Evolutionary conservation across 2,113 vertebrate species (phyloP), one percentile per base, ranked within the genome.

Genomic region (Platichthys stellatus): DNA sequence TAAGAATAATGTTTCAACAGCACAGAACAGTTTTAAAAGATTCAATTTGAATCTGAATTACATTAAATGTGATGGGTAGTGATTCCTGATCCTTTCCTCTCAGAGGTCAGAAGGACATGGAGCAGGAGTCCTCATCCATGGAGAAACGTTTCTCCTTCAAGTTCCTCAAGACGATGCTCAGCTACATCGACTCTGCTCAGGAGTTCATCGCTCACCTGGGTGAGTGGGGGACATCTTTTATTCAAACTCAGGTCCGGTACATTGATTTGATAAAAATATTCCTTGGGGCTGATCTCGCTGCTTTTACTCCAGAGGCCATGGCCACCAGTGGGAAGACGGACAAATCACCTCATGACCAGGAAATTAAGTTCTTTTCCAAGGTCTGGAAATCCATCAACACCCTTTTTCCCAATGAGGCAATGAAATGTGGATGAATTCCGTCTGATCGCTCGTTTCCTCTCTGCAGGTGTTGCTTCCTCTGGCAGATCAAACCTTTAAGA

Each of bases 341-440:
- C 89, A 98, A 96, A 91, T 98, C 97, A 12, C 97, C 98, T 67
- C 97, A 98, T 72, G 98, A 99, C 78, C 97, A 98, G 88, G 97
- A 99, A 91, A 98, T 99, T 82, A 99, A 99, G 86, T 99, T 99
- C 89, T 99, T 99, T 92, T 97, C 98, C 51, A 99, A 99, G 96
- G 98, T 99, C 51, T 54, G 51, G 6, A 20, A 54, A 9, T 54
- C 20, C 20, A n/a, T 54, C 20, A 1, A n/a, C 51, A 51, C 49
- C 4, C 5, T 13, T 24, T 18, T 51, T 2, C 20, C 7, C 10
- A 53, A 49, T 49, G 47, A 14, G 45, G 12, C 3, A 47, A 17
- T 14, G n/a, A 31, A 31, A 7, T 31, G 31, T 31, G 6, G 31
- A 47, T 20, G 3, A n/a, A 13, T 76, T n/a, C 47, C 47, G 6